Conservation (phyloP, 2,797 vertebrate genomes). For the Chiropotes sagulatus region DNA sequence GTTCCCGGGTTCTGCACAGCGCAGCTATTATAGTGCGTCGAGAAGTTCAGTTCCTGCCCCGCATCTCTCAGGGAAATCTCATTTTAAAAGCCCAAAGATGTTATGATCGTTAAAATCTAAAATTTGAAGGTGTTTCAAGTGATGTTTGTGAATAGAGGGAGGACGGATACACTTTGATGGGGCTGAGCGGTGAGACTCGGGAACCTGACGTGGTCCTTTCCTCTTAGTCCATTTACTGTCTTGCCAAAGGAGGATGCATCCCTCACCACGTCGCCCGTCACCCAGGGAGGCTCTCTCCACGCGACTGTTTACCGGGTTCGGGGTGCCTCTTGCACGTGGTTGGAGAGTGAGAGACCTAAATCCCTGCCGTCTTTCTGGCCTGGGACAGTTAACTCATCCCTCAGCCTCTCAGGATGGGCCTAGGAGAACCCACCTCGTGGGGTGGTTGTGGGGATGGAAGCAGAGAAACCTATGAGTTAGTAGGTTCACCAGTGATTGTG, state of each 20-base stretch:
- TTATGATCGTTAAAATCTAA: background rate
- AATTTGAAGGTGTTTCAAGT: background rate
- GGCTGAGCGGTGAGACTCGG: background rate
- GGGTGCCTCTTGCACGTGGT: background rate
- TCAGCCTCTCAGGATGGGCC: background rate
- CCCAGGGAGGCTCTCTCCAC: background rate
- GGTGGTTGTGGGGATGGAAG: background rate
- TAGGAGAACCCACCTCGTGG: background rate
- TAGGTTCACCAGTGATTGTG: background rate
- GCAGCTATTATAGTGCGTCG: background rate
- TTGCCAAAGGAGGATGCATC: background rate
- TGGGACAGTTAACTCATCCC: background rate
- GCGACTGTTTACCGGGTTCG: background rate
- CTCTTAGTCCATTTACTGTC: background rate
- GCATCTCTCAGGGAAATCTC: background rate
- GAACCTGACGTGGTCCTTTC: background rate
- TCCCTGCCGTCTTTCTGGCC: background rate
- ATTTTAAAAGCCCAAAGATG: background rate
- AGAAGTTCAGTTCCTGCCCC: background rate
- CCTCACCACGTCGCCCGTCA: rapidly evolving
- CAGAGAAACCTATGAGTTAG: background rate
- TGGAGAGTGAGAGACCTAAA: background rate
- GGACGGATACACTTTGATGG: background rate
- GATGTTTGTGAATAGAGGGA: background rate
- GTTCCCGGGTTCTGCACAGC: too few relatives aligned